Percentiles rank a stretch among this genome's conserved stretches.
Evolutionary conservation across 2,797 vertebrate species (phyloP).

Genomic region (Rachycentron canadum): DNA sequence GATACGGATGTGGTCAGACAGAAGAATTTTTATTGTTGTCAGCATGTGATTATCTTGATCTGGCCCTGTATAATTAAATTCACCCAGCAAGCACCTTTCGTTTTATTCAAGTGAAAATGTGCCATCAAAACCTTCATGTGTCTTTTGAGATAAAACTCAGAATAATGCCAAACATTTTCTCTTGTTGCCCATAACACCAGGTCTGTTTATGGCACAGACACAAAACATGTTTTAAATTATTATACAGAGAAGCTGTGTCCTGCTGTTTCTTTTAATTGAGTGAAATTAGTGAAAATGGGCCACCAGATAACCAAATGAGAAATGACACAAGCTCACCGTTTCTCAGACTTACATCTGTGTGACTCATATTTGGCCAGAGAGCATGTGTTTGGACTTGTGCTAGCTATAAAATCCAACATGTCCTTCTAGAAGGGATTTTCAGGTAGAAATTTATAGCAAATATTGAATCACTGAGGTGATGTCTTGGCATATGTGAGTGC

Average conservation of each 20-base stretch:
- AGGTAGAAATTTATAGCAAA: slow-evolving; percentile 20
- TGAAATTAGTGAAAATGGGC: not conserved
- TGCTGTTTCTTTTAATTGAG: slow-evolving; percentile 5
- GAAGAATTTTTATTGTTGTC: slow-evolving; percentile 67
- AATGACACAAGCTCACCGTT: slow-evolving; percentile 31
- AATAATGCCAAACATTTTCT: slow-evolving; percentile 29
- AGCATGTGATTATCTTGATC: slow-evolving; percentile 70
- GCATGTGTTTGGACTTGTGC: slow-evolving; percentile 21
- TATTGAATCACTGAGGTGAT: slow-evolving; percentile 29
- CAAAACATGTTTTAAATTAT: slow-evolving; percentile 12
- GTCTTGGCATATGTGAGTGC: slow-evolving; percentile 36
- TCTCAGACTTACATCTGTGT: slow-evolving; percentile 7
- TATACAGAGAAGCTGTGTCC: not conserved
- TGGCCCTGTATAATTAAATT: slow-evolving; percentile 54
- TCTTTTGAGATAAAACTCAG: slow-evolving; percentile 42
- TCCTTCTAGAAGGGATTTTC: slow-evolving; percentile 3
- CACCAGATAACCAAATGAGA: slow-evolving; percentile 8
- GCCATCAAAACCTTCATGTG: slow-evolving; percentile 29
- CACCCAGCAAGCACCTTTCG: slow-evolving; percentile 48
- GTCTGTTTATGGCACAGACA: slow-evolving; percentile 7
- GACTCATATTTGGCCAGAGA: slow-evolving; percentile 7
- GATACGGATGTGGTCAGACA: slow-evolving; percentile 60
- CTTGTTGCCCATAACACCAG: not conserved
- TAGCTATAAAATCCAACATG: slow-evolving; percentile 39
- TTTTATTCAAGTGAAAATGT: slow-evolving; percentile 54